Evolutionary conservation across 2,113 vertebrate species (phyloP), one percentile per base, ranked within the genome.

Genomic region (Beaufortia kweichowensis): DNA sequence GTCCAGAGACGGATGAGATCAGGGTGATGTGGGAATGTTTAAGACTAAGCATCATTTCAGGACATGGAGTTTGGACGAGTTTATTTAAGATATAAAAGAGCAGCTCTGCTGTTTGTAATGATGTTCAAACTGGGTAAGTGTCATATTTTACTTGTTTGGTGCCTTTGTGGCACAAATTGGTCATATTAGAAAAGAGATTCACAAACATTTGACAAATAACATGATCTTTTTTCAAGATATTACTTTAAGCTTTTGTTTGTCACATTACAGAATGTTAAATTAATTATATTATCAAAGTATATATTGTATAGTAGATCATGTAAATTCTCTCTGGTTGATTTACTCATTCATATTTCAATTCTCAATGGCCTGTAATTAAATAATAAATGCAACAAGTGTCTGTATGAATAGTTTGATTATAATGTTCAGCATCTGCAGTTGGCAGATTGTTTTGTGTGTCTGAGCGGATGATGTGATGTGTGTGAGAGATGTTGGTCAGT

Each of bases 51-150:
- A 69, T 65, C 68, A 19, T 63, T 31, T 33, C 35, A 62, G 6
- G 82, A 75, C 79, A 93, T 92, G 92, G 90, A 90, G 80, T 84
- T 88, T 26, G 81, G 84, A 57, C 83, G 81, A 81, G 56, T 83
- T 79, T 84, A 82, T 85, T 84, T 82, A 78, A 85, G 77, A 72
- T 79, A 84, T 19, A 86, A 86, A 64, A 82, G 83, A 80, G 87
- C 77, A 0, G 24, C 87, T 26, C 85, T 92, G 24, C 78, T 92
- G 57, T 88, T 81, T 19, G 61, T 89, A 81, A 84, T 91, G 88
- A 86, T 92, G 88, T 85, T 91, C 85, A 89, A 89, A 80, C 81
- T 90, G 74, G 92, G 92, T 93, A 84, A 87, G 90, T 21, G 17
- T 28, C 57, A 26, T 5, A 1, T 2, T 56, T 2, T 56, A 35